Evolutionary conservation across 1,140 invertebrate species (phyloP).

Genomic region (Musca vetustissima): DNA sequence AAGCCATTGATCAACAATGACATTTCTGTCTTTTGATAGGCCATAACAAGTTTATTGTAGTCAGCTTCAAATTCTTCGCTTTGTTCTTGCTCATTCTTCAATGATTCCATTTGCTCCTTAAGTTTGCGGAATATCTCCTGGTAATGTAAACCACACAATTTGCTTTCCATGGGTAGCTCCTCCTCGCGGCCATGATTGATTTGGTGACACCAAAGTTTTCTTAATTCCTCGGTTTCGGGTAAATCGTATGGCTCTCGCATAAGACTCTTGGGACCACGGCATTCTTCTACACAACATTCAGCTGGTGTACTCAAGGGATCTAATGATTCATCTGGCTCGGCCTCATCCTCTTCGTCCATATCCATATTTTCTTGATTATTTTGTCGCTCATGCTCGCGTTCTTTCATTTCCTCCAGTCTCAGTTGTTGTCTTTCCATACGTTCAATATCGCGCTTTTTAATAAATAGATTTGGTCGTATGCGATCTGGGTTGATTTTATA

Average conservation of each 20-base stretch:
- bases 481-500: constrained; percentile 40
- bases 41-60: not conserved
- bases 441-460: constrained; percentile 7
- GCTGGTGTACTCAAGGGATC: not conserved
- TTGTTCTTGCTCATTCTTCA: not conserved
- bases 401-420: not conserved
- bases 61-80: constrained; percentile 8
- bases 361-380: not conserved
- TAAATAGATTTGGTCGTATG: constrained; percentile 11
- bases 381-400: not conserved
- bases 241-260: constrained; percentile 24
- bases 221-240: constrained; percentile 15
- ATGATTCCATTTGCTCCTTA: constrained; percentile 3
- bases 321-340: constrained; percentile 25
- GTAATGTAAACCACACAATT: constrained; percentile 28
- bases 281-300: constrained; percentile 18
- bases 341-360: not conserved
- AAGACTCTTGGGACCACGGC: constrained; percentile 24
- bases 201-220: constrained; percentile 21
- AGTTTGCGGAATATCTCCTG: constrained; percentile 11
- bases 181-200: constrained; percentile 11
- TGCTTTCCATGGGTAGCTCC: constrained; percentile 3
- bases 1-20: constrained; percentile 17
- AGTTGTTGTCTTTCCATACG: not conserved
- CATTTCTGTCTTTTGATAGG: constrained; percentile 22